phyloP scores from a whole-genome alignment of 2,888 invertebrate species.

The Sarcophaga subvicina region DNA sequence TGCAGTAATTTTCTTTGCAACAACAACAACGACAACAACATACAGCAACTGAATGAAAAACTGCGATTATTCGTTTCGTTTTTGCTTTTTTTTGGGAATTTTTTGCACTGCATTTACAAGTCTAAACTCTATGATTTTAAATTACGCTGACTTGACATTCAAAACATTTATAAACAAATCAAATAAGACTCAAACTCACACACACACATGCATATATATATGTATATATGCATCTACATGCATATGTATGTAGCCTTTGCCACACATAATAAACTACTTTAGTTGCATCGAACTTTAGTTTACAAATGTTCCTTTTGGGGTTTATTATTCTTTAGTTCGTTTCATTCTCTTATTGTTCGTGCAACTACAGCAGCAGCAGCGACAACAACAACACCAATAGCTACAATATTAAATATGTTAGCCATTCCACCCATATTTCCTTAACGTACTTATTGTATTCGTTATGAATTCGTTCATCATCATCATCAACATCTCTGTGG shows the following conservation, averaged over 20 bases:
- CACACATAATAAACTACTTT: constrained; percentile 47
- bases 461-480: constrained; percentile 42
- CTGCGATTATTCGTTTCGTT: neutral
- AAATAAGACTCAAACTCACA: neutral
- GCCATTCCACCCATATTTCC: constrained; percentile 5
- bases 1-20: constrained; percentile 60
- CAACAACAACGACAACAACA: neutral
- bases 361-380: constrained; percentile 6
- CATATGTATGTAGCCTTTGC: neutral
- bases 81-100: constrained; percentile 2
- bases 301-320: constrained; percentile 66
- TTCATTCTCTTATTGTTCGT: neutral
- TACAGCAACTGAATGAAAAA: constrained; percentile 1
- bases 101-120: constrained; percentile 13
- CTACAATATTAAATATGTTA: neutral
- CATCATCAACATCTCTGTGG: constrained; percentile 21
- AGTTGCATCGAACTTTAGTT: constrained; percentile 25
- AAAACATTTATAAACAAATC: constrained; percentile 64
- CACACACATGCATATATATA: neutral
- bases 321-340: constrained; percentile 41
- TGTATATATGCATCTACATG: neutral
- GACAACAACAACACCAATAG: constrained; percentile 33
- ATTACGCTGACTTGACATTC: constrained; percentile 68
- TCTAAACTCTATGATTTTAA: constrained; percentile 63
- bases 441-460: constrained; percentile 25